phyloP scores from a whole-genome alignment of 2,113 vertebrate genomes.

The Petroica traversi region DNA sequence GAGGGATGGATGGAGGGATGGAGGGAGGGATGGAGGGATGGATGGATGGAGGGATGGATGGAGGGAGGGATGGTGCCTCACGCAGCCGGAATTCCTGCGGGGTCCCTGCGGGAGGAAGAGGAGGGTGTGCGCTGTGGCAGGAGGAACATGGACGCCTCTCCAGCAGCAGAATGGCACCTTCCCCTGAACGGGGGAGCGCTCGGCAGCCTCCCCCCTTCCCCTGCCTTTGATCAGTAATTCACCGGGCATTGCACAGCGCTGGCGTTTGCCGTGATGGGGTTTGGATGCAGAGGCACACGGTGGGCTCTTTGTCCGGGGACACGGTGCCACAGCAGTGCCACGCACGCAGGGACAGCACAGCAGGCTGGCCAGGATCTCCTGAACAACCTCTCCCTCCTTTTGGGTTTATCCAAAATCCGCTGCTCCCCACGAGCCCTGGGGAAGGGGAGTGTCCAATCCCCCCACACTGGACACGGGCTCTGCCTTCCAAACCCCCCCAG shows the following conservation, averaged over 20 bases:
- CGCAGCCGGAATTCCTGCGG: accelerated
- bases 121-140: neutral
- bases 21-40: no score
- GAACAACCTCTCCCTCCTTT: neutral
- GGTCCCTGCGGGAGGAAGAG: neutral
- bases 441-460: accelerated
- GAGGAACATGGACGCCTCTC: neutral
- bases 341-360: accelerated
- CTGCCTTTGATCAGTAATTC: neutral
- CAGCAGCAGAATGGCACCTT: neutral
- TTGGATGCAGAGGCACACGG: neutral
- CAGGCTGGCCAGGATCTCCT: neutral
- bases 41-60: no score
- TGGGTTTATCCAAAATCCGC: neutral
- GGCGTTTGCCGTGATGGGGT: accelerated
- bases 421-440: neutral
- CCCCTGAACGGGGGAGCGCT: neutral
- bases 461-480: neutral
- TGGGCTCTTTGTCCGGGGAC: neutral
- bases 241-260: neutral
- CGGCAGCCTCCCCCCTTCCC: neutral
- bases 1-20: no score
- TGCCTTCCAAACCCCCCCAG: neutral
- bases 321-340: neutral
- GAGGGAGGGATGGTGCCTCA: neutral